These are phyloP conservation scores for Melanostigma gelatinosum DNA, from an alignment of 2,113 vertebrate species.

Conservation along the genomic window DNA sequence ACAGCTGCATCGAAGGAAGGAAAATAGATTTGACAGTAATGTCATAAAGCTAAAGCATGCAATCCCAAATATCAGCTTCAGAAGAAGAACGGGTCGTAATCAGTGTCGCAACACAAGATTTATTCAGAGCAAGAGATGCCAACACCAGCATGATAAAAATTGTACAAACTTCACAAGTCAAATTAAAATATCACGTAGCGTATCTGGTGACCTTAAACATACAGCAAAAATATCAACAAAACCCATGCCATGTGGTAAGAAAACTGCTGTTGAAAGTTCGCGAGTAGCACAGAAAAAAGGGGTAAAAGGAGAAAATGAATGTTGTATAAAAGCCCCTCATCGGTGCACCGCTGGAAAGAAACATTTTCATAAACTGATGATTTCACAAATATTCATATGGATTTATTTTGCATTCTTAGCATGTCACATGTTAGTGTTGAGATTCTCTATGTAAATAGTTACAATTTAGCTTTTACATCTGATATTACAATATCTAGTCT, in stretches of 20 bases:
- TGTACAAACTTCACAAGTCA: conserved; percentile 99
- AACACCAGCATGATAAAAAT: conserved; percentile 99
- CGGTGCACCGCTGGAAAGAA: conserved; percentile 93
- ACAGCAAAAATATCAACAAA: conserved; percentile 98
- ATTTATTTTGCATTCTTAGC: conserved; percentile 95
- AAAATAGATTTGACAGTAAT: not conserved
- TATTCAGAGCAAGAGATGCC: conserved; percentile 99
- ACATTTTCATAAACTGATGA: conserved; percentile 86
- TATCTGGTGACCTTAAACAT: conserved; percentile 97
- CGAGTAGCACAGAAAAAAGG: conserved; percentile 64
- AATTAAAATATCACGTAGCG: conserved; percentile 95
- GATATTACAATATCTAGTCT: conserved; percentile 87
- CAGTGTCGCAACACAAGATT: conserved; percentile 92
- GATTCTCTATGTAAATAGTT: conserved; percentile 91
- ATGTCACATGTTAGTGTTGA: conserved; percentile 92
- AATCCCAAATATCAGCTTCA: not conserved
- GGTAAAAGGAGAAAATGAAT: conserved; percentile 83
- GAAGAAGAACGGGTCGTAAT: conserved; percentile 1
- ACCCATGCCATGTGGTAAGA: conserved; percentile 98
- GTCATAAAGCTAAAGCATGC: not conserved
- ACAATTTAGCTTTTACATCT: conserved; percentile 93
- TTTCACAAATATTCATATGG: conserved; percentile 94
- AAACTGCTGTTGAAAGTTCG: conserved; percentile 87
- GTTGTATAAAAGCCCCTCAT: conserved; percentile 97
- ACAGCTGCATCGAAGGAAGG: not conserved